A percentile compares a stretch with the other conserved stretches of the same genome.
Conservation (phyloP, 2,797 vertebrate species). For the Mycteria americana region DNA sequence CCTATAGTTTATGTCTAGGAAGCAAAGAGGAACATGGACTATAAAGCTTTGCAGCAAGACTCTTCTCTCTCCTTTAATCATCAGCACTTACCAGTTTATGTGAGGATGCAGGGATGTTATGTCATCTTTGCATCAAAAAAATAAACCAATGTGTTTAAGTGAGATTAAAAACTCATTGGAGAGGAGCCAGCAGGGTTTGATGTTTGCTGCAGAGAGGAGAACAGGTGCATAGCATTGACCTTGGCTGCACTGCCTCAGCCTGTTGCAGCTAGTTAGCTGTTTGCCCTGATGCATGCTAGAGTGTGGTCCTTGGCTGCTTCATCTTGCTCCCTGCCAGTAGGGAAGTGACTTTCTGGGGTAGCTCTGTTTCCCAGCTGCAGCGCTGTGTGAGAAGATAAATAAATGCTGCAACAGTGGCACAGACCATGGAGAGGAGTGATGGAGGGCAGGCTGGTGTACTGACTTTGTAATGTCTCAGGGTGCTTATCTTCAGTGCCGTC, state of each 20-base stretch:
- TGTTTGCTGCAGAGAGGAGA: background rate
- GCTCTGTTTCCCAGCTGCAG: background rate
- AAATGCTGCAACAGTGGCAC: background rate
- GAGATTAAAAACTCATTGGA: background rate
- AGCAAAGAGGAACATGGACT: background rate
- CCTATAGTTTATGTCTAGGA: background rate
- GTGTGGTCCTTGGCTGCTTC: background rate
- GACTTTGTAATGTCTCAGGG: background rate
- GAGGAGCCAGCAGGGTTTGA: background rate
- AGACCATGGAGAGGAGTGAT: background rate
- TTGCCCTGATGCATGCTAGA: background rate
- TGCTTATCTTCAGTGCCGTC: background rate
- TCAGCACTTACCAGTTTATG: background rate
- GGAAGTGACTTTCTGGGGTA: background rate
- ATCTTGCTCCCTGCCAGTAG: background rate
- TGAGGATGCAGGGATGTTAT: background rate
- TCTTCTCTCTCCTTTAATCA: background rate
- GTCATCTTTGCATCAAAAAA: background rate
- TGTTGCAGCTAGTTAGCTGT: background rate
- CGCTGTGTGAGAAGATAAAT: background rate
- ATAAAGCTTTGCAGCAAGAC: background rate
- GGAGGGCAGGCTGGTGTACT: background rate
- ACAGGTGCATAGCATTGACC: background rate
- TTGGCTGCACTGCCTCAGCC: background rate
- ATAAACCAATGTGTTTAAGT: background rate